Evolutionary conservation across 2,797 vertebrate species (phyloP).

Genomic region (Coreius guichenoti): DNA sequence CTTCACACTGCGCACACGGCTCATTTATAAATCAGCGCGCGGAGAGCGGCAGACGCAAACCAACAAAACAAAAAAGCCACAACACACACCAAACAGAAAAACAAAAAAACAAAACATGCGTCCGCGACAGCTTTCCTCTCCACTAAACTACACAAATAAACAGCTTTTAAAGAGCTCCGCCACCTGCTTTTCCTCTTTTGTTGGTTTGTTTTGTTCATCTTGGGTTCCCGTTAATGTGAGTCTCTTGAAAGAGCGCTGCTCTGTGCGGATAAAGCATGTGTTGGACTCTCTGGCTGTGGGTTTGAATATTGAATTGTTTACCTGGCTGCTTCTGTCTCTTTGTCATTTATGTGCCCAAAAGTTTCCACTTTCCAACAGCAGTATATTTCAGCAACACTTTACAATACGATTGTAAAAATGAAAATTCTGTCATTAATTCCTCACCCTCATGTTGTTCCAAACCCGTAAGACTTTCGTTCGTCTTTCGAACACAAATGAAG

Average conservation of each 20-base stretch:
- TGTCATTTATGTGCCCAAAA: slow-evolving; percentile 41
- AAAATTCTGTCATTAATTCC: too few relatives aligned
- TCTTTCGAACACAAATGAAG: too few relatives aligned
- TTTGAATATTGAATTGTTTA: slow-evolving; percentile 54
- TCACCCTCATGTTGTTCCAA: too few relatives aligned
- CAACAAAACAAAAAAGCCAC: slow-evolving; percentile 59
- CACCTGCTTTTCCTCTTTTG: slow-evolving; percentile 25
- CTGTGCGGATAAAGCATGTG: not conserved
- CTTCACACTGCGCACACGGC: slow-evolving; percentile 76
- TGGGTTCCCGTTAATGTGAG: slow-evolving; percentile 9
- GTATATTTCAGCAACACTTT: not conserved
- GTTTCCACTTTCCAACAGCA: slow-evolving; percentile 31
- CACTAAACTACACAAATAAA: slow-evolving; percentile 55
- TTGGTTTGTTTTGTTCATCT: slow-evolving; percentile 16
- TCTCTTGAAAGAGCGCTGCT: not conserved
- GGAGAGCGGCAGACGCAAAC: slow-evolving; percentile 62
- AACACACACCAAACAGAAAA: slow-evolving; percentile 56
- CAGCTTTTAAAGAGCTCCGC: slow-evolving; percentile 43
- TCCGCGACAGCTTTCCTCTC: slow-evolving; percentile 56
- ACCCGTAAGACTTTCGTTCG: too few relatives aligned
- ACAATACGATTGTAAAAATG: not conserved
- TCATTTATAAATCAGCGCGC: slow-evolving; percentile 77
- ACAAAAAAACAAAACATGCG: slow-evolving; percentile 72
- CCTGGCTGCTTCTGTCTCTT: slow-evolving; percentile 40
- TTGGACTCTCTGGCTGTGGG: slow-evolving; percentile 26